Base-by-base conservation (phyloP, 2,888 invertebrate genomes). In the Shargacucullia verbasci region DNA sequence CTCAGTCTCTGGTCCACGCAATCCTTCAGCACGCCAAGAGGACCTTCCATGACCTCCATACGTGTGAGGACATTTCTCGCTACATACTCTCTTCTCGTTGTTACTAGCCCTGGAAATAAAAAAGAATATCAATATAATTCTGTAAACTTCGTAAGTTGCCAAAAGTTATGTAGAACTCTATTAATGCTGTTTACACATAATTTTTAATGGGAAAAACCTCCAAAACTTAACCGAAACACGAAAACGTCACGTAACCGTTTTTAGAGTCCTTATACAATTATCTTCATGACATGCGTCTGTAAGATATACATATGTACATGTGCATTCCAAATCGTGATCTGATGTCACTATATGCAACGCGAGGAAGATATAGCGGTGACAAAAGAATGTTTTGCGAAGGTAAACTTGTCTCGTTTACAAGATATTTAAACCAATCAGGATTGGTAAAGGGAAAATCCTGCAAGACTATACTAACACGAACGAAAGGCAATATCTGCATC, bases 1-100 rank as follows among this genome's bases (percentile, higher is more conserved):
- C 95, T 91, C 0, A 94, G 86, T 64, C 94, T 91, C 44, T 92
- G 88, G 65, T 96, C 95, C 78, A 95, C 95, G 76, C 95, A 96
- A 13, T 94, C 94, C 65, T 89, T 94, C 11, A 97, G 86, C n/a
- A 94, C 84, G 0, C 90, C 89, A 27, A 97, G 85, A 0, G 97
- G 97, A 0, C 97, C 97, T 0, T 80, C 75, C 14, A 89, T 90
- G 0, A 74, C 80, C 35, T 94, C 92, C 87, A 96, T 95, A 47
- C 92, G 82, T 0, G 90, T 91, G 37, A 93, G 72, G 1, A 93
- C 82, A 64, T 93, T 93, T 46, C 66, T 84, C 1, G 29, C 10
- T 20, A 47, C 82, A 38, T 48, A 81, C 55, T 77, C 70, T 14
- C 39, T 79, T 33, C 56, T 67, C 10, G 39, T 45, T 14, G 54